Percentiles rank a stretch among this genome's conserved stretches.
Evolutionary conservation across 1,140 invertebrate species (phyloP).

Genomic region (Sesamia nonagrioides): DNA sequence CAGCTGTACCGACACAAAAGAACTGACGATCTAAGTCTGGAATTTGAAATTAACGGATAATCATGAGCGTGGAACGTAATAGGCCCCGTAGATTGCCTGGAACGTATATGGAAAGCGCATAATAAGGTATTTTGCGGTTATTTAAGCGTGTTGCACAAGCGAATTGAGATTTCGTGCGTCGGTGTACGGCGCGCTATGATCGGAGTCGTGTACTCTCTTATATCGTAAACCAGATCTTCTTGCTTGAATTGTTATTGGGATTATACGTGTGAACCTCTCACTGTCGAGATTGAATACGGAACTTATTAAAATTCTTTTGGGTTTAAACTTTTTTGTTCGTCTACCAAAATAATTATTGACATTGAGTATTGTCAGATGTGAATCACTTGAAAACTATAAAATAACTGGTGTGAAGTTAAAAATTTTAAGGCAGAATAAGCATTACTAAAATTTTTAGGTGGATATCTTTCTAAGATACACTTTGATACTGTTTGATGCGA

Average conservation of each 20-base stretch:
- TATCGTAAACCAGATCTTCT: slow-evolving; percentile 76
- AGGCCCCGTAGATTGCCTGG: slow-evolving; percentile 76
- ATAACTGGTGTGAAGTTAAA: not conserved
- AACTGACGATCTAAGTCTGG: slow-evolving; percentile 63
- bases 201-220: slow-evolving; percentile 66
- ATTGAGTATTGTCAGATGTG: not conserved
- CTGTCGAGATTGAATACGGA: slow-evolving; percentile 60
- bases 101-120: slow-evolving; percentile 85
- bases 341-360: slow-evolving; percentile 33
- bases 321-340: slow-evolving; percentile 45
- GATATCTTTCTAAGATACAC: not conserved
- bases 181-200: slow-evolving; percentile 71
- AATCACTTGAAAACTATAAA: not conserved
- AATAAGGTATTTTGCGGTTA: slow-evolving; percentile 86
- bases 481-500: slow-evolving; percentile 9
- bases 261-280: slow-evolving; percentile 74
- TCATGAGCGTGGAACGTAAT: slow-evolving; percentile 76
- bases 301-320: slow-evolving; percentile 71
- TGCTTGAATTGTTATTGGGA: slow-evolving; percentile 73
- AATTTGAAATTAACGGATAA: slow-evolving; percentile 81
- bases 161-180: slow-evolving; percentile 84
- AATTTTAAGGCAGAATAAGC: too few relatives aligned
- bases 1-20: slow-evolving; percentile 80
- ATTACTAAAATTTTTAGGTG: not conserved
- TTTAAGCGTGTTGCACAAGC: slow-evolving; percentile 83